These are phyloP conservation scores for Enhydra lutris DNA, from an alignment of 2,113 vertebrate species.

Conservation along the genomic window DNA sequence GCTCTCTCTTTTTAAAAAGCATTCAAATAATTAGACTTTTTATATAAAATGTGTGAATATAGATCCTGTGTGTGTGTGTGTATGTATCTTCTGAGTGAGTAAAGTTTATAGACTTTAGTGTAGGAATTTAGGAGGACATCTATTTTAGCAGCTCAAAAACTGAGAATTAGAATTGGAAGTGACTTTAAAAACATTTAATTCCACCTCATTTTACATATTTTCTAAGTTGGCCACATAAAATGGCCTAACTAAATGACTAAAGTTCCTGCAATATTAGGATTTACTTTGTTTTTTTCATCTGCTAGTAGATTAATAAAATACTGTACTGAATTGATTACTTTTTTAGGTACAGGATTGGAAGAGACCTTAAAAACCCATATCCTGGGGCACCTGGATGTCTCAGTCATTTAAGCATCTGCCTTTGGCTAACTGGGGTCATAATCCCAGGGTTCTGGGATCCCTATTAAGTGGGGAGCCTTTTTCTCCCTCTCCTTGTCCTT, in stretches of 20 bases:
- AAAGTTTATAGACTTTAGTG: neutral
- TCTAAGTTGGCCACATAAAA: neutral
- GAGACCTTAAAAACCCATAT: neutral
- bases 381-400: neutral
- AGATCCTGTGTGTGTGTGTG: neutral
- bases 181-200: neutral
- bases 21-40: neutral
- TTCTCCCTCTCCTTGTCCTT: no score
- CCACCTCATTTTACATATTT: neutral
- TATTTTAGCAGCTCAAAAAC: slow-evolving; percentile 28
- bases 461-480: neutral
- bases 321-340: neutral
- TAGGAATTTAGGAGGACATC: neutral
- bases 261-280: neutral
- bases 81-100: neutral
- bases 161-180: slow-evolving; percentile 12
- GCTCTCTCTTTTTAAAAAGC: neutral
- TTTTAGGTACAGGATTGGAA: slow-evolving; percentile 10
- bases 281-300: neutral
- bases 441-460: neutral
- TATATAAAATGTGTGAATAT: neutral
- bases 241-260: neutral
- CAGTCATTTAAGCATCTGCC: neutral
- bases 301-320: neutral
- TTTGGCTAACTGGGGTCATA: neutral